Evolutionary conservation across 35 echinoderm and acorn worm genomes (phyloP).

Genomic region (Lytechinus variegatus): DNA sequence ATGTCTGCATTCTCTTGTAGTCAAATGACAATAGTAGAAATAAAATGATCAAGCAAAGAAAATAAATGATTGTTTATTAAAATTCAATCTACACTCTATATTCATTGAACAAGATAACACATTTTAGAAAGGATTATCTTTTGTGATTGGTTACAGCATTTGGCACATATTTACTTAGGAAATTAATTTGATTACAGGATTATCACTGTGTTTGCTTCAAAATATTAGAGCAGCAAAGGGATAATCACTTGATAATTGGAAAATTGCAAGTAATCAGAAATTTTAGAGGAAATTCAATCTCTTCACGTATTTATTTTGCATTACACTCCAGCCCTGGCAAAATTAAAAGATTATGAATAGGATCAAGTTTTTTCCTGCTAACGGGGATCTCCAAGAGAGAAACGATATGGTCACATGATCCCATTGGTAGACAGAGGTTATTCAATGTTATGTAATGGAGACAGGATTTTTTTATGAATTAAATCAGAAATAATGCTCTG

Average conservation of each 20-base stretch:
- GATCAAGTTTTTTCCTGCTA: neutral
- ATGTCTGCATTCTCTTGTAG: too few species aligned
- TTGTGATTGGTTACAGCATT: neutral
- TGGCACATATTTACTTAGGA: neutral
- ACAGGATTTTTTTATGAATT: neutral
- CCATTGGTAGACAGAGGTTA: neutral
- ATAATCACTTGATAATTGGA: neutral
- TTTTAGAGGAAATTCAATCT: neutral
- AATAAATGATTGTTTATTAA: too few species aligned
- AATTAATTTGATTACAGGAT: neutral
- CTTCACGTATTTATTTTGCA: neutral
- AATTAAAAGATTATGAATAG: neutral
- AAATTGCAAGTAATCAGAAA: neutral
- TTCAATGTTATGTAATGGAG: conserved; percentile 14
- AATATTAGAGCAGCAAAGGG: neutral
- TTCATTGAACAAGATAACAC: too few species aligned
- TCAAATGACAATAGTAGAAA: too few species aligned
- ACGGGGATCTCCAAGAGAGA: neutral
- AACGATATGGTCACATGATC: neutral
- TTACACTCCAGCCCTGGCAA: neutral
- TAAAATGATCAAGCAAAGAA: too few species aligned
- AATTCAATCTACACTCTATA: too few species aligned
- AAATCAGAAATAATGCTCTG: neutral
- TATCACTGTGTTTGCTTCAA: neutral
- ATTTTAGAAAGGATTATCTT: neutral